Evolutionary conservation across 2,113 vertebrate genomes (phyloP), one percentile per base, ranked within the genome.

Genomic region (Capricornis sumatraensis): DNA sequence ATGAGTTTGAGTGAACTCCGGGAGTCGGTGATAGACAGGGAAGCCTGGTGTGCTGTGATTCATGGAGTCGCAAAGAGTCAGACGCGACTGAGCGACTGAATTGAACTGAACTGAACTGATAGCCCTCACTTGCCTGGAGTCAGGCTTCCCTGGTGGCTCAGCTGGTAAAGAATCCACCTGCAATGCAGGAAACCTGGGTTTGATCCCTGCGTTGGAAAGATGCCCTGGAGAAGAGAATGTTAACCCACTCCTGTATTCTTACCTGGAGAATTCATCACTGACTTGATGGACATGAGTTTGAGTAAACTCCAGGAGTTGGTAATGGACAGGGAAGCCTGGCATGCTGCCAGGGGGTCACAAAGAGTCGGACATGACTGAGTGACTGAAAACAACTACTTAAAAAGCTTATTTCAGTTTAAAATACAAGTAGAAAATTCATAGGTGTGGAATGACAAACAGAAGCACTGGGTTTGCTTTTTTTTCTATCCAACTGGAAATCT

Each of bases 331-430:
- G 67, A 71, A 23, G 19, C 19, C 67, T 71, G 67, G 67, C n/a
- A 1, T 71, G n/a, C 67, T 40, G n/a, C n/a, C 67, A 71, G 3
- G n/a, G n/a, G 2, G 67, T 71, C 5, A 0, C 67, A 40, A 71
- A 36, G 19, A 40, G 67, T 40, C 1, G 0, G n/a, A 2, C 67
- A 40, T 0, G 0, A 23, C 2, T 23, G n/a, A 71, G n/a, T 6
- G n/a, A 23, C 19, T 71, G 11, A 91, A 27, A 57, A 43, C 86
- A 87, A 60, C 45, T 87, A 79, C 58, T 87, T 85, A 71, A 13
- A 13, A 74, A 55, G 52, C 45, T 78, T 57, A 62, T 67, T 92
- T 95, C 30, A 45, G 67, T 64, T 97, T 95, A 86, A 94, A 92
- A 96, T 81, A 47, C 52, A 87, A 30, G 19, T 30, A 23, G 53